Conservation (phyloP, 2,888 invertebrate genomes). For the Scrobipalpa atriplicella region DNA sequence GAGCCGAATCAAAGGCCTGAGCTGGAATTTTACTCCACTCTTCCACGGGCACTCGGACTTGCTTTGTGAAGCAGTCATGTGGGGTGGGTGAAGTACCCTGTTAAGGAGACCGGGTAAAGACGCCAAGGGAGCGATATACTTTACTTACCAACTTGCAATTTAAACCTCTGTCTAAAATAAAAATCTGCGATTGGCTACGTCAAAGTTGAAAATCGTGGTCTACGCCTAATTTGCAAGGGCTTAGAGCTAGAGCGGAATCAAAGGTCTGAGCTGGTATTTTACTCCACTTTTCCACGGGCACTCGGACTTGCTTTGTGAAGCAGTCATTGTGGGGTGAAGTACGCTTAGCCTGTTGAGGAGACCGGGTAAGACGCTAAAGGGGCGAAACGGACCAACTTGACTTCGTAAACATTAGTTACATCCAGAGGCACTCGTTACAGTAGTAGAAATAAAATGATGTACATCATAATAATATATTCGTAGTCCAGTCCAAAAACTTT, state of each 20-base stretch:
- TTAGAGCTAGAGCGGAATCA: background rate
- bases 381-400: too few species aligned
- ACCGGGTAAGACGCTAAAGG: too few species aligned
- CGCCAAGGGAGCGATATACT: background rate
- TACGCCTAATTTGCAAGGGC: background rate
- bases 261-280: slow-evolving; percentile 15
- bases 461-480: too few species aligned
- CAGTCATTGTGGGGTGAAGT: too few species aligned
- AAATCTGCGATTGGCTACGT: background rate
- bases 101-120: background rate
- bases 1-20: background rate
- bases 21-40: slow-evolving; percentile 23
- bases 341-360: too few species aligned
- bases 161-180: background rate
- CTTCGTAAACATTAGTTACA: too few species aligned
- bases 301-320: too few species aligned
- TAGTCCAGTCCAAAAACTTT: too few species aligned
- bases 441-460: too few species aligned
- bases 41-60: slow-evolving; percentile 11
- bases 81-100: background rate
- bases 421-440: too few species aligned
- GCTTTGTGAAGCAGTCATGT: background rate
- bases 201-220: background rate
- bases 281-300: slow-evolving; percentile 5
- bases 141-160: too few species aligned